phyloP scores from a whole-genome alignment of 2,888 invertebrate species.

The Drosophila kanekoi region DNA sequence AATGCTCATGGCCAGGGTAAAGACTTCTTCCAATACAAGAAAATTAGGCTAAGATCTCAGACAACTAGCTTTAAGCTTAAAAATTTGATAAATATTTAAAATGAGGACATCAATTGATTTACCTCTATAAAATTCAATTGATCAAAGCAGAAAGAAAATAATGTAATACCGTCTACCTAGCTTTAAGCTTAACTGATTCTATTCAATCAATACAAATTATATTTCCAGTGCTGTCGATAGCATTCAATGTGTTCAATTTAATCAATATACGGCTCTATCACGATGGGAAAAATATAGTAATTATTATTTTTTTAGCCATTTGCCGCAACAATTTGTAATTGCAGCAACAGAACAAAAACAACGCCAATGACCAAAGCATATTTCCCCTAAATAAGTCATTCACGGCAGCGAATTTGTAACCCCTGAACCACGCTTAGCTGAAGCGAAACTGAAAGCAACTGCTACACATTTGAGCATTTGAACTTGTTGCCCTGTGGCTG shows the following conservation, averaged over 20 bases:
- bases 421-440: background rate
- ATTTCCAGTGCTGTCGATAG: no score
- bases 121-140: no score
- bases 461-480: conserved; percentile 36
- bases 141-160: no score
- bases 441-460: conserved; percentile 28
- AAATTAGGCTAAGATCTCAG: no score
- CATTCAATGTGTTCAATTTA: background rate
- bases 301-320: background rate
- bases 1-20: no score
- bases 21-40: no score
- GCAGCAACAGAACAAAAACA: conserved; percentile 6
- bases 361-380: conserved; percentile 5
- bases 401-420: conserved; percentile 13
- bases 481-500: conserved; percentile 38
- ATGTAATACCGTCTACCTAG: no score
- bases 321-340: conserved; percentile 27
- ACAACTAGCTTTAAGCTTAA: no score
- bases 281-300: background rate
- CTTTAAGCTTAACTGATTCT: background rate
- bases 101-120: no score
- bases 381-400: conserved; percentile 40
- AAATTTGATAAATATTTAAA: no score
- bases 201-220: background rate
- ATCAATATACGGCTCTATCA: background rate